Percentiles rank a stretch among this genome's conserved stretches.
Evolutionary conservation across 2,797 vertebrate genomes (phyloP).

Genomic region (Mormyrus proboscirostris): DNA sequence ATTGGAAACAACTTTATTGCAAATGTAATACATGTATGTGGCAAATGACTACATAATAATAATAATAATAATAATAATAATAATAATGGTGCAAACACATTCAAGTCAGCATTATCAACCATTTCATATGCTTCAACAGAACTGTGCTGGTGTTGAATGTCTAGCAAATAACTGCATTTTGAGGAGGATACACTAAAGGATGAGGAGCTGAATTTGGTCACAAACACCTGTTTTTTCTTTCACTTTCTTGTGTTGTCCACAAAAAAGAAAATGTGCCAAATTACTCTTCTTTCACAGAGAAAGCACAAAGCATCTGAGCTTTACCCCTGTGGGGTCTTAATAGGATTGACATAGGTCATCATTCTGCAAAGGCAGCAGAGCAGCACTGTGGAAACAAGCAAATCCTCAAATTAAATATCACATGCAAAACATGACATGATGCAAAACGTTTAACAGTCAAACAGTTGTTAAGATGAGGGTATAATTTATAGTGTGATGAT

Average conservation of each 20-base stretch:
- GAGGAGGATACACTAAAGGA: not conserved
- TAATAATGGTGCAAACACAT: not conserved
- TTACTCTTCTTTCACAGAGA: not conserved
- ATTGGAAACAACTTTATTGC: not conserved
- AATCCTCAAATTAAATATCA: slow-evolving; percentile 9
- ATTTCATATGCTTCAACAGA: not conserved
- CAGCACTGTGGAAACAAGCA: not conserved
- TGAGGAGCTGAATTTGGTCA: not conserved
- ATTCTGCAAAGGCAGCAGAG: slow-evolving; percentile 10
- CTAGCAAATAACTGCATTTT: not conserved
- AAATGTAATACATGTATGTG: not conserved
- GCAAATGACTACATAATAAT: not conserved
- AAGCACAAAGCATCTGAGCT: slow-evolving; percentile 60
- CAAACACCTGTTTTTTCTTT: not conserved
- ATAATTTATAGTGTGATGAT: slow-evolving; percentile 2
- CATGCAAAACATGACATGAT: not conserved
- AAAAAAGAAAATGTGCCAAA: not conserved
- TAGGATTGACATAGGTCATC: slow-evolving; percentile 67
- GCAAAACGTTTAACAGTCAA: not conserved
- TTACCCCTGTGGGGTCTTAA: slow-evolving; percentile 71
- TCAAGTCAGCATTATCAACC: not conserved
- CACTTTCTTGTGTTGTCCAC: not conserved
- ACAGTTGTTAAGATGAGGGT: not conserved
- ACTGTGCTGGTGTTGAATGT: not conserved
- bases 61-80: not conserved